phyloP scores from a whole-genome alignment of 1,140 invertebrate species.

The Stegodyphus dumicola region DNA sequence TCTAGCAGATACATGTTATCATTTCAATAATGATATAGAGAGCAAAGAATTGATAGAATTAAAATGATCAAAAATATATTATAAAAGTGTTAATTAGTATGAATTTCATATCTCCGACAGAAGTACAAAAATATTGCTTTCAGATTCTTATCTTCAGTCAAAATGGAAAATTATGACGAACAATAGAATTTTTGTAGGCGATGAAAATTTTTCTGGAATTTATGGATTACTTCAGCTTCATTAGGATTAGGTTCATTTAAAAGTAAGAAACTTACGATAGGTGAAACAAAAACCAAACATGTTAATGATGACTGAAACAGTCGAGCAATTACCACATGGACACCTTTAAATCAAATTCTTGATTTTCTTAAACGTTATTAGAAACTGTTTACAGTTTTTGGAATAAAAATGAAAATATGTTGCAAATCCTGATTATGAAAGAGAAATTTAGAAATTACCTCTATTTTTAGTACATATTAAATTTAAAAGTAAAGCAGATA shows the following conservation, averaged over 20 bases:
- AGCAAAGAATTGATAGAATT: neutral
- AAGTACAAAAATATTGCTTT: constrained; percentile 19
- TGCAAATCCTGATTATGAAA: constrained; percentile 5
- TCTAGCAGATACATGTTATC: neutral
- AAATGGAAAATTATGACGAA: constrained; percentile 7
- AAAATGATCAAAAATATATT: neutral
- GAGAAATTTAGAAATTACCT: neutral
- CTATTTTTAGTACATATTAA: constrained; percentile 11
- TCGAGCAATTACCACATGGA: neutral
- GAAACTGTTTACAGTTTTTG: constrained; percentile 5
- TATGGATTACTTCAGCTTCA: no score
- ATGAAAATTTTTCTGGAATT: constrained; percentile 13
- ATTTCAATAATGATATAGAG: neutral
- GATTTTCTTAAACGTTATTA: constrained; percentile 26
- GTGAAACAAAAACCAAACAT: no score
- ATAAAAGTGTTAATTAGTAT: neutral
- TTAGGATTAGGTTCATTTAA: constrained; percentile 1
- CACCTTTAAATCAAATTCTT: constrained; percentile 26
- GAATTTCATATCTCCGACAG: neutral
- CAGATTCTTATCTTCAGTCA: constrained; percentile 5
- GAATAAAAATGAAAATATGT: neutral
- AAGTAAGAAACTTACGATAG: neutral
- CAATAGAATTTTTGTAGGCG: neutral
- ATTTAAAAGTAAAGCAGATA: neutral
- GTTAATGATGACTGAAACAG: no score